Evolutionary conservation across 2,113 vertebrate species (phyloP).

Genomic region (Prolemur simus): DNA sequence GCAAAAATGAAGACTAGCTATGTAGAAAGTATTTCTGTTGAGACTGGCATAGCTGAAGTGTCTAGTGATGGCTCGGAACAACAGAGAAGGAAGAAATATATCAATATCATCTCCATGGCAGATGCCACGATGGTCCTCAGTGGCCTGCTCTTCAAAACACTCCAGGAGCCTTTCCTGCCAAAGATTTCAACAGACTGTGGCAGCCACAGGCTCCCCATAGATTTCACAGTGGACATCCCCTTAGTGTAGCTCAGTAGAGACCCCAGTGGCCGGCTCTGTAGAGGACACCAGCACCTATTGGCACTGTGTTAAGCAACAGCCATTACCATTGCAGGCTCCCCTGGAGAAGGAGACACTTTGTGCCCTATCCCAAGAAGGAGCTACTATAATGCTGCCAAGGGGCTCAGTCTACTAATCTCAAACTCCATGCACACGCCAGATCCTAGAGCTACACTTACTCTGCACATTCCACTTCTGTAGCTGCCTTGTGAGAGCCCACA

Average conservation of each 20-base stretch:
- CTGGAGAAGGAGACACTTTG: neutral
- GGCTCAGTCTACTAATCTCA: neutral
- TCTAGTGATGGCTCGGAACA: neutral
- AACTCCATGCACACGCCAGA: neutral
- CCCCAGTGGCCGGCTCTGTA: too few relatives aligned
- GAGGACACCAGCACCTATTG: neutral
- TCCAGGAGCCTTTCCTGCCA: neutral
- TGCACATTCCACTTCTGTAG: neutral
- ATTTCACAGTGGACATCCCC: neutral
- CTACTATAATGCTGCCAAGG: fast-evolving
- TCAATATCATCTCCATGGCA: neutral
- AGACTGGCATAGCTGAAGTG: neutral
- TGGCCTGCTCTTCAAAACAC: neutral
- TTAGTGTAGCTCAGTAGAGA: too few relatives aligned
- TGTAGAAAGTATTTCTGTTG: neutral
- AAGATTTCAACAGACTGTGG: neutral
- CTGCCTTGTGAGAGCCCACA: neutral
- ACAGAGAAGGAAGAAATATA: neutral
- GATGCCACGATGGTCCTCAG: neutral
- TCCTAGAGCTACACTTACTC: neutral
- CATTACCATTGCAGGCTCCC: fast-evolving
- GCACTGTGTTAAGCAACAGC: too few relatives aligned
- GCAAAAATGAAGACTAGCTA: neutral
- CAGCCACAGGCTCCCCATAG: neutral
- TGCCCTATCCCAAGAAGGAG: neutral